Percentiles rank a stretch among this genome's conserved stretches.
Evolutionary conservation across 1,140 invertebrate species (phyloP).

Genomic region (Drosophila lowei): DNA sequence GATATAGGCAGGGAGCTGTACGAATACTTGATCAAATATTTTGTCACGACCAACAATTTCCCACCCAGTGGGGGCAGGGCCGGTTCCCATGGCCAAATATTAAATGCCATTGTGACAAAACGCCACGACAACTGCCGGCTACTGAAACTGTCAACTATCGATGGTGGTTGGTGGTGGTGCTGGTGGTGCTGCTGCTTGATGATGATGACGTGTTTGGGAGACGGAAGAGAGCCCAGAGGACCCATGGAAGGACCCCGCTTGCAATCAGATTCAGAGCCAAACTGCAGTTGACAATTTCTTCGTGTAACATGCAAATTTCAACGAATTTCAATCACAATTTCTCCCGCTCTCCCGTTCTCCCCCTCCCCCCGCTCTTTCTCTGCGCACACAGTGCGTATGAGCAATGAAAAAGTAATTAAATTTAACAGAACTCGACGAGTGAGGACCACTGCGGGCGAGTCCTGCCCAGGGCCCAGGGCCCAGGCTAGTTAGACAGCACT

Average conservation of each 20-base stretch:
- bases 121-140: constrained; percentile 61
- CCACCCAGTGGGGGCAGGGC: neutral
- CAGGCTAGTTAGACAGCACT: constrained; percentile 62
- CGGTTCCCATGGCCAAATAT: constrained; percentile 64
- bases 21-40: constrained; percentile 62
- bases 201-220: constrained; percentile 46
- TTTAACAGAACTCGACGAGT: constrained; percentile 62
- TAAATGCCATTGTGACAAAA: constrained; percentile 77
- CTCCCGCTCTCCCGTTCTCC: constrained; percentile 10
- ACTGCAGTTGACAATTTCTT: constrained; percentile 71
- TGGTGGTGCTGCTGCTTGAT: constrained; percentile 12
- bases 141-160: constrained; percentile 79
- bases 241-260: constrained; percentile 22
- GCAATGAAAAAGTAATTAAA: constrained; percentile 83
- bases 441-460: constrained; percentile 19
- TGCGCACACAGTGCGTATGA: constrained; percentile 68
- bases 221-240: neutral
- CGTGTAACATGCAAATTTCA: constrained; percentile 80
- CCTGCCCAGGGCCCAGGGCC: constrained; percentile 2
- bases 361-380: neutral
- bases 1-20: neutral
- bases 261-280: constrained; percentile 60
- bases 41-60: constrained; percentile 59
- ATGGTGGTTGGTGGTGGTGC: neutral
- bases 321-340: constrained; percentile 78